Evolutionary conservation across 2,888 invertebrate species (phyloP), one percentile per base, ranked within the genome.

Genomic region (Plebejus argus): DNA sequence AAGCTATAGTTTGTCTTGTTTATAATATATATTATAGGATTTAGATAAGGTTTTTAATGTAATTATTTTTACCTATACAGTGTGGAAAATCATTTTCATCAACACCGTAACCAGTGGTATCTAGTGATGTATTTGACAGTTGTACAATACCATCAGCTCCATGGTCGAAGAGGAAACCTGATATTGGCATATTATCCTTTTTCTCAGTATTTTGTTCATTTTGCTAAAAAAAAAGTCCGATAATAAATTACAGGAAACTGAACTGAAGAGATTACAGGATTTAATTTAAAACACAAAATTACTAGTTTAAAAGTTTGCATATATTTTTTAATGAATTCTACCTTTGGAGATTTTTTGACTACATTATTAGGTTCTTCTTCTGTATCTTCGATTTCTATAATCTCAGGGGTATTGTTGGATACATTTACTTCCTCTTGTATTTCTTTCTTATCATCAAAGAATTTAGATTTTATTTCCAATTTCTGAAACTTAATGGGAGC

Each of bases 31-130:
- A 7, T 39, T 7, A 39, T 28, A 8, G 39, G 2, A 39, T 10
- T 39, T 39, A 39, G 35, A 35, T 35, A 35, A 35, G 45, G 45
- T 3, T 45, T 45, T 45, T 12, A 45, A 45, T 45, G 45, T 45
- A 45, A 33, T 39, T 66, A 61, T 35, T 71, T 74, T 77, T 85
- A 90, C 91, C 91, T 81, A 91, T 87, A 79, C 87, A 88, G 78
- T 89, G 89, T 53, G 90, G 88, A 82, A 87, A 90, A 39, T 92
- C 91, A 35, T 82, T 79, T 79, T 89, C 89, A 33, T 82, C 85
- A 71, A 91, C 92, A 78, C 90, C 92, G 86, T 84, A 88, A 53
- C 88, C 91, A 76, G 89, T 88, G 8, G 91, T 91, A 80, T 86
- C 90, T 28, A 90, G 83, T 23, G 93, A 91, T 18, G 88, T 83